A percentile compares a stretch with the other conserved stretches of the same genome.
phyloP scores from a whole-genome alignment of 1,140 invertebrate species.

The honey bee (Apis mellifera) region DNA sequence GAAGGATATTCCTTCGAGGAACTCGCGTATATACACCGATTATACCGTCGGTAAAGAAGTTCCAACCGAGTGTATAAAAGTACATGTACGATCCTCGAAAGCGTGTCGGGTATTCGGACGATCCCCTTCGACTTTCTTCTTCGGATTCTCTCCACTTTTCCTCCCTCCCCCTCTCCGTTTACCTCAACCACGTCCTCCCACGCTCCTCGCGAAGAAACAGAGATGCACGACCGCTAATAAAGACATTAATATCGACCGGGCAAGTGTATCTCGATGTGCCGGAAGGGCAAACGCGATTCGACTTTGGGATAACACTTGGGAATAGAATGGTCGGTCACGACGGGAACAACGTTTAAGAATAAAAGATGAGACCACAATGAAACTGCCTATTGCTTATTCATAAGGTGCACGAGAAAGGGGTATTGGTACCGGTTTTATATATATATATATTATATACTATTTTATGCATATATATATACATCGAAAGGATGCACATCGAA shows the following conservation, averaged over 20 bases:
- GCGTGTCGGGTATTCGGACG: not conserved
- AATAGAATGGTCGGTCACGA: slow-evolving; percentile 79
- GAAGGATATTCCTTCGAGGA: slow-evolving; percentile 10
- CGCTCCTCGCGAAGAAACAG: slow-evolving; percentile 18
- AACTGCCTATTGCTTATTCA: slow-evolving; percentile 69
- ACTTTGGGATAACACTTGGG: slow-evolving; percentile 74
- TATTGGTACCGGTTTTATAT: slow-evolving; percentile 41
- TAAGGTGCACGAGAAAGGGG: slow-evolving; percentile 52
- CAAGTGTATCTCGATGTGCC: slow-evolving; percentile 74
- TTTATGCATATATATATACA: not conserved
- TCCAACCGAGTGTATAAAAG: slow-evolving; percentile 13
- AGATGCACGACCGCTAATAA: slow-evolving; percentile 74
- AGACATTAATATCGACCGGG: slow-evolving; percentile 79
- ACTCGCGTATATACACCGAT: not conserved
- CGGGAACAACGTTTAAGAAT: slow-evolving; percentile 68
- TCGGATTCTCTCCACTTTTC: slow-evolving; percentile 2
- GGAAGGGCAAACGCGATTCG: slow-evolving; percentile 69
- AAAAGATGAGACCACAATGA: slow-evolving; percentile 67
- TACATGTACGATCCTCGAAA: not conserved
- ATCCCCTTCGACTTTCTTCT: slow-evolving; percentile 7
- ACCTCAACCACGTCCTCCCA: slow-evolving; percentile 6
- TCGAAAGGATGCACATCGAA: slow-evolving; percentile 39
- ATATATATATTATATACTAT: too few relatives aligned
- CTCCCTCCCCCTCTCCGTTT: slow-evolving; percentile 26
- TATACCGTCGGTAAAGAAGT: slow-evolving; percentile 1